Evolutionary conservation across 2,113 vertebrate genomes (phyloP), one percentile per base, ranked within the genome.

Genomic region (Apistogramma diplotaenia): DNA sequence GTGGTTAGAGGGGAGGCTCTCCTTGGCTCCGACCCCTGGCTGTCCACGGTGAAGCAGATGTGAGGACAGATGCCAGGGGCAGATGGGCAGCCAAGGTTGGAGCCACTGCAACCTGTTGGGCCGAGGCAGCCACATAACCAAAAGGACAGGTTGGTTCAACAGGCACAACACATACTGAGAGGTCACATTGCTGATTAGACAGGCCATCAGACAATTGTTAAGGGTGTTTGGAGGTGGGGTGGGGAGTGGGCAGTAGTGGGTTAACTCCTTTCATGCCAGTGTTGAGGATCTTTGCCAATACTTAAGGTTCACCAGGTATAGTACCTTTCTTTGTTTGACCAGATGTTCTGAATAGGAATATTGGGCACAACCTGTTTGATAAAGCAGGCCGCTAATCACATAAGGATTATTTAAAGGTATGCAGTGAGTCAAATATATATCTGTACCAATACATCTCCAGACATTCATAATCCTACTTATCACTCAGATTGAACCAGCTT

Each of bases 91-190:
- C 92, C 91, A 92, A 92, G 95, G 94, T 93, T 92, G 84, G 81
- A 89, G 94, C 90, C 60, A 91, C 89, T 57, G 90, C 93, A 96
- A 98, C 97, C 97, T 97, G 97, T 98, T 97, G 96, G 95, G 93
- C 93, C 86, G 88, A 93, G 93, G 85, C 93, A 90, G 94, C 95
- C 94, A 94, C 94, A 95, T 90, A 92, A 94, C 95, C 90, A 94
- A 88, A 88, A 92, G 92, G 95, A 96, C 95, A 95, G 96, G 91
- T 92, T 91, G 84, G 89, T 89, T 71, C 27, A 54, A 88, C 61
- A 51, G 85, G 81, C 76, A 76, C 4, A 49, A 40, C 57, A 74
- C 65, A 78, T 77, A 57, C 29, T 2, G 4, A 77, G 49, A 76
- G 73, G 57, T 43, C 70, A 62, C 2, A 13, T 54, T 21, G 21